Percentiles rank a stretch among this genome's conserved stretches.
phyloP scores from a whole-genome alignment of 92 coral and sea anemone species.

The Paramuricea clavata region DNA sequence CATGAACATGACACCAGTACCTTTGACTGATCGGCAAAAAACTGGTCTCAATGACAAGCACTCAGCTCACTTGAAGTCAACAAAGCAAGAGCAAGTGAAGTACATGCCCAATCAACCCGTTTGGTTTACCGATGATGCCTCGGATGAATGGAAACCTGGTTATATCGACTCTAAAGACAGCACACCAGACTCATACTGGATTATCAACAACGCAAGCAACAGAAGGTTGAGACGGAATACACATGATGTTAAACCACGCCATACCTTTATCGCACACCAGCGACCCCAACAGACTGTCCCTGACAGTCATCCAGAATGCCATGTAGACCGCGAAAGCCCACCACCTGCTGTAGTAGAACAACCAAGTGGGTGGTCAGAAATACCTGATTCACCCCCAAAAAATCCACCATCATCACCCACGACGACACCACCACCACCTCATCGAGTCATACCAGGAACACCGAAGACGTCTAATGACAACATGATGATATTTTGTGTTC shows the following conservation, averaged over 20 bases:
- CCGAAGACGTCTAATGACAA: neutral
- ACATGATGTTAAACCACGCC: conserved; percentile 75
- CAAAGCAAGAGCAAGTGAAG: conserved; percentile 57
- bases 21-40: conserved; percentile 72
- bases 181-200: conserved; percentile 79
- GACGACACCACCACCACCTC: conserved; percentile 34
- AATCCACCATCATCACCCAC: neutral
- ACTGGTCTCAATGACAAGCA: conserved; percentile 68
- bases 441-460: neutral
- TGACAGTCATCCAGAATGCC: neutral
- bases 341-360: neutral
- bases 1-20: conserved; percentile 72
- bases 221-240: conserved; percentile 65
- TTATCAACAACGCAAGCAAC: conserved; percentile 62
- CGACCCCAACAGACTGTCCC: conserved; percentile 28
- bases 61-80: conserved; percentile 69
- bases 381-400: conserved; percentile 18
- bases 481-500: too few species aligned
- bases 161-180: conserved; percentile 59
- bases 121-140: conserved; percentile 69
- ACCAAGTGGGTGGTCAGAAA: conserved; percentile 28
- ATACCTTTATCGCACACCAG: conserved; percentile 59
- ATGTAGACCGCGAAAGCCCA: neutral
- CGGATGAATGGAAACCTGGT: conserved; percentile 70
- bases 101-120: conserved; percentile 67